phyloP scores from a whole-genome alignment of 2,888 invertebrate genomes.

The Netelia virgata region DNA sequence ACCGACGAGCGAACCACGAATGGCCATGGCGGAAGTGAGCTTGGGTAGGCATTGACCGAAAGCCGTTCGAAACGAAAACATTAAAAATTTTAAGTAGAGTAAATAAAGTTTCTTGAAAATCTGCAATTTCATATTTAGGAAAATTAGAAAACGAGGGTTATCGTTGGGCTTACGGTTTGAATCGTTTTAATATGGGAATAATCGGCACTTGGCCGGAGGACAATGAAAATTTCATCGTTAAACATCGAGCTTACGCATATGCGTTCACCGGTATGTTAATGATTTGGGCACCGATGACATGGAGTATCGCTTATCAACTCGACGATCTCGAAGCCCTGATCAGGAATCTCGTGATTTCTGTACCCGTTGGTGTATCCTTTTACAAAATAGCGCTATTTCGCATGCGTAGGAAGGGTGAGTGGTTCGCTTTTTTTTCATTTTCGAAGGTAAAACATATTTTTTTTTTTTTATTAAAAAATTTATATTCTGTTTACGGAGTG shows the following conservation, averaged over 20 bases:
- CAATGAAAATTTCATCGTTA: slow-evolving; percentile 34
- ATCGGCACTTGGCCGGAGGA: slow-evolving; percentile 75
- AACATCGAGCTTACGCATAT: slow-evolving; percentile 35
- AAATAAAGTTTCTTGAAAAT: background rate
- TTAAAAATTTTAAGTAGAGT: background rate
- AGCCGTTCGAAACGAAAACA: background rate
- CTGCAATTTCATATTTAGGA: background rate
- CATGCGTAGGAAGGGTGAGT: slow-evolving; percentile 17
- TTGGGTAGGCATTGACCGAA: background rate
- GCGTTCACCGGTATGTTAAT: slow-evolving; percentile 21
- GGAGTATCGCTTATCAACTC: slow-evolving; percentile 47
- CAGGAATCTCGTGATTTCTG: slow-evolving; percentile 72
- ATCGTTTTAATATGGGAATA: slow-evolving; percentile 70
- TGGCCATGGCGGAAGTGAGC: background rate
- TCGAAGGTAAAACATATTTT: background rate
- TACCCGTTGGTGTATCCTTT: slow-evolving; percentile 20
- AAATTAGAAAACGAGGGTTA: background rate
- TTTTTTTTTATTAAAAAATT: background rate
- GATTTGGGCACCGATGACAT: slow-evolving; percentile 47
- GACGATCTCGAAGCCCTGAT: slow-evolving; percentile 36
- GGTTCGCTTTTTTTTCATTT: too few relatives aligned
- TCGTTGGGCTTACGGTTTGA: slow-evolving; percentile 71
- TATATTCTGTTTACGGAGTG: background rate
- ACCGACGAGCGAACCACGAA: background rate
- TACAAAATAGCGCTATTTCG: slow-evolving; percentile 13